phyloP scores from a whole-genome alignment of 2,797 vertebrate genomes.

The Erithacus rubecula region DNA sequence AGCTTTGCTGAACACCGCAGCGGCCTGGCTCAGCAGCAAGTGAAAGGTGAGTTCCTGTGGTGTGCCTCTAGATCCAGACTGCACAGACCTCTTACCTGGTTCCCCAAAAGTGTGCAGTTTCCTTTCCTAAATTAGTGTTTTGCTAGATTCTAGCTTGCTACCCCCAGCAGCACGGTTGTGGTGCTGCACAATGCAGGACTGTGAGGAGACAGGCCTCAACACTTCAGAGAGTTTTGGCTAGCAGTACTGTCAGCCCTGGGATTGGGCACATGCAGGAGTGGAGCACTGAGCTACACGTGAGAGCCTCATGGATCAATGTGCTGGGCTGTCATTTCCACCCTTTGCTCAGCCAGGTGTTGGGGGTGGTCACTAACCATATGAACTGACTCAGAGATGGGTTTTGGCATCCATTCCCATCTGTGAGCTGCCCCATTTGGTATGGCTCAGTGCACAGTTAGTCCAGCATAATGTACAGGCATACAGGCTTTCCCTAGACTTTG shows the following conservation, averaged over 20 bases:
- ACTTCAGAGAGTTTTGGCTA: background rate
- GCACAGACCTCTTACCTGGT: background rate
- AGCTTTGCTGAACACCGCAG: conserved; percentile 99
- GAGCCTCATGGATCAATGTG: background rate
- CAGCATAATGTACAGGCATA: background rate
- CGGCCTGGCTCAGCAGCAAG: conserved; percentile 91
- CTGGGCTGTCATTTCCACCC: background rate
- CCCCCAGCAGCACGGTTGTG: background rate
- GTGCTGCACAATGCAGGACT: background rate
- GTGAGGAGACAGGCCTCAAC: background rate
- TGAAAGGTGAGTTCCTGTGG: conserved; percentile 75
- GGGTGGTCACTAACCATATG: background rate
- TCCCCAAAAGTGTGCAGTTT: background rate
- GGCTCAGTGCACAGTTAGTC: background rate
- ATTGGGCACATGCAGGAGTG: background rate
- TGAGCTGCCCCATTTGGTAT: background rate
- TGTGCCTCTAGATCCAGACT: background rate
- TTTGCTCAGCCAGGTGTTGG: background rate
- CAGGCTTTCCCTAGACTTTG: background rate
- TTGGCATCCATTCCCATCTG: background rate
- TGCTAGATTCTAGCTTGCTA: background rate
- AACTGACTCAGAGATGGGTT: background rate
- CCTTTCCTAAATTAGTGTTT: background rate
- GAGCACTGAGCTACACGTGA: background rate
- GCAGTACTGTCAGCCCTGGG: background rate